Base-by-base conservation (phyloP, 2,113 vertebrate genomes). In the Sander lucioperca region DNA sequence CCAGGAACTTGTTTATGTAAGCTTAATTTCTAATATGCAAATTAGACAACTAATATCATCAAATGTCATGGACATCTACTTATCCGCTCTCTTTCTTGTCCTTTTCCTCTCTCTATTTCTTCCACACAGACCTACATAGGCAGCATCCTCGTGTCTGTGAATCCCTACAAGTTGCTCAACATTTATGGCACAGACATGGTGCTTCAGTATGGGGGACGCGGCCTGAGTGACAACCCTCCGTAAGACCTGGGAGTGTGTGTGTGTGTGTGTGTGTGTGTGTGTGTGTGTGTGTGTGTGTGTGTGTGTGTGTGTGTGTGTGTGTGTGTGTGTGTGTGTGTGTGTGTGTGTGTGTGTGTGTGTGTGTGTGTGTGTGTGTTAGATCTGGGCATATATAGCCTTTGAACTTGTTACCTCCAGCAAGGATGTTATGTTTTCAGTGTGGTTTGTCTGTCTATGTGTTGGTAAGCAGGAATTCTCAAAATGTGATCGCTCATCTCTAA, bases 101-200 rank as follows among this genome's bases (percentile, higher is more conserved):
- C 18, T 54, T 88, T 36, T 70, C 8, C 59, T n/a, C 18, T 84
- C 8, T 58, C 2, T 51, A 69, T 53, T 53, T 33, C 27, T 15
- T 23, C 57, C 39, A 56, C 58, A 25, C 77, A 96, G 98, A 99
- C 97, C 0, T 99, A 99, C 83, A 99, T 99, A 0, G 98, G 98
- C 88, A 98, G 96, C 91, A 99, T 99, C 94, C 95, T 99, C 43
- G 91, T 99, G 66, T 97, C 98, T 0, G 89, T 99, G 88, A 99
- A 99, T 80, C 98, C 98, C 0, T 99, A 99, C 87, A 96, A 92
- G 84, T 93, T 99, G 95, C 96, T 95, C 62, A 96, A 97, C 88
- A 97, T 99, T 86, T 99, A 99, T 0, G 97, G 98, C 62, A 98
- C 95, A 0, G 97, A 99, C 84, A 93, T 96, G 88, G 97, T 99